Evolutionary conservation across 2,888 invertebrate genomes (phyloP), one percentile per base, ranked within the genome.

Genomic region (Monochamus alternatus): DNA sequence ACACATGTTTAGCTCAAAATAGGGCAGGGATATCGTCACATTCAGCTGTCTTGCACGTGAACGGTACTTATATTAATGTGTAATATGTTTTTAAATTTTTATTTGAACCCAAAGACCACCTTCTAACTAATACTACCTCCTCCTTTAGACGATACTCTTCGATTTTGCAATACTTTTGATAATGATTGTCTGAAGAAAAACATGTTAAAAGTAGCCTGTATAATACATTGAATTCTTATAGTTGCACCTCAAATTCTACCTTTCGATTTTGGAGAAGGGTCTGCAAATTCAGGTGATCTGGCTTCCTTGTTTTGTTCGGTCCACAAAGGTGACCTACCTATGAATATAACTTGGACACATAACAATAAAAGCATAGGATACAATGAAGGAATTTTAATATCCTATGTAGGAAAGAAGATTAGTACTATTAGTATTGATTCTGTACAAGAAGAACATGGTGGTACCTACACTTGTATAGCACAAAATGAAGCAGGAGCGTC

Each of bases 401-500:
- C 91, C 8, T 89, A 91, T 69, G 89, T 90, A 79, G 92, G 92
- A 76, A 92, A 92, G 84, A 91, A 92, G 88, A 91, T 93, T 52
- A 93, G 92, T 84, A 90, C 92, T 59, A 88, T 90, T 85, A 92
- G 87, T 88, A 92, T 93, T 82, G 91, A 92, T 83, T 90, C 90
- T 71, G 92, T 92, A 3, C 89, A 89, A 75, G 90, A 89, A 62
- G 88, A 90, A 78, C 92, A 92, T 84, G 88, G 89, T 69, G 92
- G 93, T 74, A 88, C 88, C 82, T 93, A 92, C 87, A 91, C 90
- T 66, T 93, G 93, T 66, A 43, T 81, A 44, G 94, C 93, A 75
- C 91, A 92, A 88, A 95, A 95, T 89, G 91, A 91, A 82, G 95
- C 94, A 76, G 95, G 95, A 84, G 89, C 89, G 79, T 91, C 92